Percentiles rank a stretch among this genome's conserved stretches.
phyloP scores from a whole-genome alignment of 2,888 invertebrate genomes.

The Clistopyga incitator region DNA sequence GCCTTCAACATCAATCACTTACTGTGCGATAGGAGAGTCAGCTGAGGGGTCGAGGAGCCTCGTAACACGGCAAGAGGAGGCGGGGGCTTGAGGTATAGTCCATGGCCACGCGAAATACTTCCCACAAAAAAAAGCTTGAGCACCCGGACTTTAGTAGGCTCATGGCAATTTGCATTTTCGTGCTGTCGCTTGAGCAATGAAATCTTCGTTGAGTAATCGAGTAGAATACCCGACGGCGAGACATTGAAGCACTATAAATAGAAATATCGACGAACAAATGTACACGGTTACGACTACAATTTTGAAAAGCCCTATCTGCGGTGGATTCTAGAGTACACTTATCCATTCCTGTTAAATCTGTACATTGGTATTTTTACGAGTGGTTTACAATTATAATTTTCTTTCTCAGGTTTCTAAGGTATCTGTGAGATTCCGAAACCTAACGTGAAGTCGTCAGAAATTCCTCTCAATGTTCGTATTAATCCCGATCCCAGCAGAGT shows the following conservation, averaged over 20 bases:
- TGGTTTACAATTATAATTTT: background rate
- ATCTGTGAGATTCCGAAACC: background rate
- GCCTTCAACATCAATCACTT: constrained; percentile 66
- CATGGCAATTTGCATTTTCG: constrained; percentile 43
- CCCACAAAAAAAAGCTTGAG: constrained; percentile 34
- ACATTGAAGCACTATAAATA: background rate
- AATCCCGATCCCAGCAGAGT: constrained; percentile 59
- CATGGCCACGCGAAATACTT: constrained; percentile 53
- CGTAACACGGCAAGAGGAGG: constrained; percentile 19
- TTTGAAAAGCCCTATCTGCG: background rate
- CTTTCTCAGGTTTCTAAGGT: constrained; percentile 13
- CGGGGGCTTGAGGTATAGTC: constrained; percentile 51
- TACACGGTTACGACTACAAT: background rate
- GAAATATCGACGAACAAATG: constrained; percentile 14
- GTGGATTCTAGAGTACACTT: background rate
- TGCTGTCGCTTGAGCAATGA: constrained; percentile 18
- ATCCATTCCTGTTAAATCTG: constrained; percentile 1
- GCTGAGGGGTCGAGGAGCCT: constrained; percentile 27
- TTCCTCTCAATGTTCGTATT: constrained; percentile 43
- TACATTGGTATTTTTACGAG: constrained; percentile 1
- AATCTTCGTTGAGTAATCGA: constrained; percentile 28
- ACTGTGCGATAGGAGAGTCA: constrained; percentile 56
- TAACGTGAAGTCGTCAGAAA: background rate
- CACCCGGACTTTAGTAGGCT: constrained; percentile 23
- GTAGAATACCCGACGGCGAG: background rate